These are phyloP conservation scores for Phocides pigmalion DNA, from an alignment of 1,140 invertebrate genomes.

Conservation along the genomic window DNA sequence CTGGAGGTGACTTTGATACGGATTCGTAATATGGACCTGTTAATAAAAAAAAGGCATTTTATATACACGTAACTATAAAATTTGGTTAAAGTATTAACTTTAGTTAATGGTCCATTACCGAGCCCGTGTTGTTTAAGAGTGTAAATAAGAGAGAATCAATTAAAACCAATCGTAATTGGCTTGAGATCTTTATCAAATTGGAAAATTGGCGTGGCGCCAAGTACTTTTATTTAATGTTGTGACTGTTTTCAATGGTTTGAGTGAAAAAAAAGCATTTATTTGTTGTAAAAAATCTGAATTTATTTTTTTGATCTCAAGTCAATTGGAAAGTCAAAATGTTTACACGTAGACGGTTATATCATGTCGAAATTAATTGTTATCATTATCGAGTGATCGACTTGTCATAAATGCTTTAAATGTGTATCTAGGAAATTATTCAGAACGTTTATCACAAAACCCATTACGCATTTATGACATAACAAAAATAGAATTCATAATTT, in stretches of 20 bases:
- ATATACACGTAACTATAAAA: background rate
- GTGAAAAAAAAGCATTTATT: background rate
- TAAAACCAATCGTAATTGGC: background rate
- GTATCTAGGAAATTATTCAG: too few species aligned
- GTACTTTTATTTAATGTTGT: background rate
- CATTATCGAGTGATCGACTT: background rate
- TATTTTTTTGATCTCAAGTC: background rate
- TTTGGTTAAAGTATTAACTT: background rate
- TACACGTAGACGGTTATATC: background rate
- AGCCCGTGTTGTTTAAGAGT: background rate
- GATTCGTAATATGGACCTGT: constrained; percentile 11
- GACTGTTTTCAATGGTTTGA: too few species aligned
- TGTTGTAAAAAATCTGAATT: background rate
- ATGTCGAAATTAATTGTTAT: background rate
- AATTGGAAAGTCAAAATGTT: background rate
- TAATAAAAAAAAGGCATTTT: background rate
- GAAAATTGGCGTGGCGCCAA: background rate
- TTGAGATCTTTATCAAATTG: background rate
- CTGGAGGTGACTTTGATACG: background rate
- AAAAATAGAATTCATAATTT: background rate
- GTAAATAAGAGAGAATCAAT: background rate
- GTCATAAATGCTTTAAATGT: constrained; percentile 2
- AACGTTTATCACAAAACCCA: too few species aligned
- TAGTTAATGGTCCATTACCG: background rate
- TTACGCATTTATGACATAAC: too few species aligned